These are phyloP conservation scores for Calidris pugnax DNA, from an alignment of 2,113 vertebrate genomes.

Conservation along the genomic window DNA sequence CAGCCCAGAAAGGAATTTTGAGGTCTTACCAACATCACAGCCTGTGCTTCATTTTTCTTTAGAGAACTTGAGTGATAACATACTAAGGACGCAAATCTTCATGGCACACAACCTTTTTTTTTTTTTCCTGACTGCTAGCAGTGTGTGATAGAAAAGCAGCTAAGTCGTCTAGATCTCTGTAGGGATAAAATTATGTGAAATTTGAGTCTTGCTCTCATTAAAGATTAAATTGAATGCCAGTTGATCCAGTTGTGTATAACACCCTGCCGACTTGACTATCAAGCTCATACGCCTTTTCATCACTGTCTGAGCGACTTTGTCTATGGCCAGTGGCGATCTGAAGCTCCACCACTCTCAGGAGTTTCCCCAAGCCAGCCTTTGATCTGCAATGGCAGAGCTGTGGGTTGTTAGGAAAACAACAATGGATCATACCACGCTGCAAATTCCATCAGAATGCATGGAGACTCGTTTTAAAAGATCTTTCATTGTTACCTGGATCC, in stretches of 20 bases:
- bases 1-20: neutral
- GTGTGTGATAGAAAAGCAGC: neutral
- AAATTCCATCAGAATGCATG: neutral
- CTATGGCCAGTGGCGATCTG: neutral
- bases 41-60: neutral
- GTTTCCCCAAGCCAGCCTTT: neutral
- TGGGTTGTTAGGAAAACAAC: neutral
- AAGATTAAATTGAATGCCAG: neutral
- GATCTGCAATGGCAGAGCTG: neutral
- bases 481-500: neutral
- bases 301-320: neutral
- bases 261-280: neutral
- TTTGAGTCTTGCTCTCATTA: neutral
- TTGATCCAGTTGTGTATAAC: neutral
- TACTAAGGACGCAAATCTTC: neutral
- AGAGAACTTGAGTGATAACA: neutral
- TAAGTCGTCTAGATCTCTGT: neutral
- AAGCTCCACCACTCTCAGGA: neutral
- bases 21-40: neutral
- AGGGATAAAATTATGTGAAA: neutral
- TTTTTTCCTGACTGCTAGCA: rapidly evolving
- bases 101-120: too few species aligned
- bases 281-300: neutral
- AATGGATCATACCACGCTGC: neutral
- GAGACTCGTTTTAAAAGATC: neutral